Base-by-base conservation (phyloP, 2,113 vertebrate species). In the Gallinago paraguaiae region DNA sequence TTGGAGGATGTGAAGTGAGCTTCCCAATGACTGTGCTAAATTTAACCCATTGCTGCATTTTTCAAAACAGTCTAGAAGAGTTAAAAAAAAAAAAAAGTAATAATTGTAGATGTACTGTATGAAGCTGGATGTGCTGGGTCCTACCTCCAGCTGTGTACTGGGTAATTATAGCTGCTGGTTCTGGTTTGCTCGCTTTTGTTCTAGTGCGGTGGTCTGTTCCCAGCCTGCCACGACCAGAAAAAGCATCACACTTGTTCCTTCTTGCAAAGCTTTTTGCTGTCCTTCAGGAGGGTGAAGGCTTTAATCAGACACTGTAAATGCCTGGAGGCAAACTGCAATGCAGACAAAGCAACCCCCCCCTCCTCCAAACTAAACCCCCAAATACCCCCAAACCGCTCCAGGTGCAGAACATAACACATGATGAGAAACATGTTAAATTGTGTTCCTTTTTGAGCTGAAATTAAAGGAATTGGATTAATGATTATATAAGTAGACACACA, bases 391-490 rank as follows among this genome's bases (percentile, higher is more conserved):
- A 45, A 95, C 51, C 1, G 71, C 95, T 93, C 86, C 94, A 97
- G 96, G 94, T 93, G 95, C 81, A 82, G 86, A 87, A 88, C 53
- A 28, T 0, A 77, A 37, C 84, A 17, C 68, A 60, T 10, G 53
- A 45, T 28, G 87, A 86, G 91, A 60, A 92, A 87, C 86, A 80
- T 9, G 89, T 23, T 63, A 77, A 96, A 87, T 8, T 5, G 70
- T 82, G 95, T 12, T 95, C 74, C 35, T 67, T 82, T 86, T 6
- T 10, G 54, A 91, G 92, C 46, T 51, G 78, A 90, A 96, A 96
- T 93, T 87, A 95, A 93, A 96, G 95, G 92, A 93, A 79, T 45
- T 35, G 92, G 86, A 85, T 96, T 92, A 82, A 94, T 91, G 80
- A 54, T 85, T 89, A 33, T 79, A 84, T 24, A 59, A 61, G 83